Conservation (phyloP, 1,140 invertebrate species). For the Catajapyx aquilonaris region DNA sequence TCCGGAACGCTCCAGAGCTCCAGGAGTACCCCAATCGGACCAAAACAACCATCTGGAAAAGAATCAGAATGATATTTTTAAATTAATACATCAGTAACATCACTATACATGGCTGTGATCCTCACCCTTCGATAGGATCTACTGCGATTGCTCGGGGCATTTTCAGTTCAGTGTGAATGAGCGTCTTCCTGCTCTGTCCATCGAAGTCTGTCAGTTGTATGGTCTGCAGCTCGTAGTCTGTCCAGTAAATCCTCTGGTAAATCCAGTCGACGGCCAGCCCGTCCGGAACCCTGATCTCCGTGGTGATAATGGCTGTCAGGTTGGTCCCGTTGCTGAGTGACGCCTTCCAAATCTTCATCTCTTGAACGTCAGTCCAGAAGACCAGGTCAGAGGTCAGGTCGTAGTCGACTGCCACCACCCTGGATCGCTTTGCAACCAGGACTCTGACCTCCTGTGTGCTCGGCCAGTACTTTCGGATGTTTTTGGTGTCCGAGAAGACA, state of each 20-base stretch:
- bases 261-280: conserved; percentile 41
- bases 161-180: conserved; percentile 27
- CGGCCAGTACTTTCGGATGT: neutral
- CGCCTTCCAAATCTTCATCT: conserved; percentile 24
- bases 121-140: conserved; percentile 31
- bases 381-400: conserved; percentile 25
- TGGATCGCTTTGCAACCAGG: neutral
- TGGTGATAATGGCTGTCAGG: conserved; percentile 18
- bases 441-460: neutral
- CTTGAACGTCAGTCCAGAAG: conserved; percentile 32
- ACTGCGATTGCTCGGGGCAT: conserved; percentile 37
- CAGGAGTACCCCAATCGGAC: conserved; percentile 29
- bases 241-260: conserved; percentile 37
- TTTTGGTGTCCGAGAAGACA: neutral
- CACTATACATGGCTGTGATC: too few species aligned
- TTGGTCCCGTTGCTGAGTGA: conserved; percentile 20
- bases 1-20: conserved; percentile 32
- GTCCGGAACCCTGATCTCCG: conserved; percentile 27
- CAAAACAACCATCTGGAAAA: conserved; percentile 27
- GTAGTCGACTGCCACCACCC: conserved; percentile 22
- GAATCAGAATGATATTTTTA: conserved; percentile 3
- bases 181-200: conserved; percentile 19
- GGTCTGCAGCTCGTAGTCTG: conserved; percentile 26
- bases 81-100: too few species aligned
- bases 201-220: conserved; percentile 26